Conservation (phyloP, 2,888 invertebrate genomes). For the Erebia aethiops region DNA sequence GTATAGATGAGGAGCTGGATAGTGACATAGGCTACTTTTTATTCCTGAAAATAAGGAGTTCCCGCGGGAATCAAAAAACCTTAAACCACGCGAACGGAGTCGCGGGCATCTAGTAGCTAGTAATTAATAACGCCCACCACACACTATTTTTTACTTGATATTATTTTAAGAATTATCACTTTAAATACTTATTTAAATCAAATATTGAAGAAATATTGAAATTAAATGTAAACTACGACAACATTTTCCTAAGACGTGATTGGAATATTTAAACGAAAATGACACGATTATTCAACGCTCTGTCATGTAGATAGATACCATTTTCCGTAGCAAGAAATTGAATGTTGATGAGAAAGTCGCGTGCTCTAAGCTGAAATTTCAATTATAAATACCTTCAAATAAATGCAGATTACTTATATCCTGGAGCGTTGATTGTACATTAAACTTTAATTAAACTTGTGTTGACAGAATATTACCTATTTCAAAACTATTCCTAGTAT, state of each 20-base stretch:
- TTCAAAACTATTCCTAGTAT: too few relatives aligned
- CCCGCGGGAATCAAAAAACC: too few relatives aligned
- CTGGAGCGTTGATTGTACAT: constrained; percentile 14
- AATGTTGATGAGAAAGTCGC: constrained; percentile 28
- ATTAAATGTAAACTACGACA: neutral
- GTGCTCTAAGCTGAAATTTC: constrained; percentile 25
- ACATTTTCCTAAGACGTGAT: neutral
- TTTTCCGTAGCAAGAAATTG: constrained; percentile 6
- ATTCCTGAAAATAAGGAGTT: too few relatives aligned
- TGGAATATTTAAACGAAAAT: neutral
- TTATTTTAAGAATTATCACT: too few relatives aligned
- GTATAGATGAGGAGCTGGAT: too few relatives aligned
- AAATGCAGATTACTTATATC: constrained; percentile 28
- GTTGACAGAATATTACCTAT: constrained; percentile 6
- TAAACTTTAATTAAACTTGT: neutral
- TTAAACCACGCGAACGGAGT: too few relatives aligned
- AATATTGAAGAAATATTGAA: neutral
- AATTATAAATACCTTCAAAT: constrained; percentile 15
- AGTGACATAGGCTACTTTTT: too few relatives aligned
- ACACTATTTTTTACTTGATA: too few relatives aligned
- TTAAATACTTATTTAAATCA: too few relatives aligned
- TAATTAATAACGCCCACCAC: too few relatives aligned
- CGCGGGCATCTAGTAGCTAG: too few relatives aligned
- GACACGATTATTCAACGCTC: constrained; percentile 5
- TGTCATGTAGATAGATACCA: constrained; percentile 1